Base-by-base conservation (phyloP, 2,888 invertebrate species). In the Eristalis tenax region DNA sequence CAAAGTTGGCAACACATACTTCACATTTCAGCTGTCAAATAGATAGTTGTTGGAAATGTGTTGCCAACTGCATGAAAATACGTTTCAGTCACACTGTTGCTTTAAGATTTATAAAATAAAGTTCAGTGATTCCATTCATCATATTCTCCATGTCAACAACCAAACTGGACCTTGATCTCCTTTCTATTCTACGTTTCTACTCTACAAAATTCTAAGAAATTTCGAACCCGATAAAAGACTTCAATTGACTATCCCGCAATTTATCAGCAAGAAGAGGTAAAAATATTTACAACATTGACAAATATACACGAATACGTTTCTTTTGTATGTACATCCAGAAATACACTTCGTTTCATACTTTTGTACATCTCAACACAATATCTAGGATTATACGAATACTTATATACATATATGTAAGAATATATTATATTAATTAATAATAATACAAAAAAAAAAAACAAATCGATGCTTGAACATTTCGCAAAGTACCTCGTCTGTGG, bases 401-500 rank as follows among this genome's bases (percentile, higher is more conserved):
- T 68, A 43, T 78, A 71, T 57, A 57, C 66, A 75, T 71, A 70
- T 59, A 59, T 59, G 26, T 59, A 26, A 50, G 50, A 18, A 50
- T 50, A 50, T 50, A 18, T 43, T n/a, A 43, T n/a, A 50, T 50
- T 50, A 18, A 50, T 59, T 61, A 70, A 40, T 77, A 81, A 71
- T 68, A 73, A 79, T 65, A 71, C 59, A 68, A 88, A 71, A 43
- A 77, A 69, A n/a, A 83, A 82, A 68, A 82, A 75, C 13, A 71
- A 89, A 86, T 73, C 90, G 90, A 90, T 91, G 90, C 91, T 91
- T 91, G 90, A 90, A 92, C 89, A 89, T 85, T 90, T 91, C 92
- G 91, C 93, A 93, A 93, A 93, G 93, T 93, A 93, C 93, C 93
- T 93, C 93, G 92, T 93, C 93, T 93, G 93, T 93, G 92, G 93